Conservation (phyloP, 2,888 invertebrate species). For the Harpalus rubripes region DNA sequence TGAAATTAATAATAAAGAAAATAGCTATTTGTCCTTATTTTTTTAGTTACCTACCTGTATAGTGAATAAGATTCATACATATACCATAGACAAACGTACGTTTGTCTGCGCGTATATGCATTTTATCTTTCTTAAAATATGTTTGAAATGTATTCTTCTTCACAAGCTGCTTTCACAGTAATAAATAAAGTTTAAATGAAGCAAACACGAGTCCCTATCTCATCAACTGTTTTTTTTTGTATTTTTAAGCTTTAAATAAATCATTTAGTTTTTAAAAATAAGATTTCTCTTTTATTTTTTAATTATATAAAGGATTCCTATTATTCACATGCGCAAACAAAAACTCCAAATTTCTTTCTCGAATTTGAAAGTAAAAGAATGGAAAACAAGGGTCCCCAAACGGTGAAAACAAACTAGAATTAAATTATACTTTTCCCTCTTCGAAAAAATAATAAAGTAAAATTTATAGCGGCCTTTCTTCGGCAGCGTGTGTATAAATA, state of each 20-base stretch:
- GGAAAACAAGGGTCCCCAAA: slow-evolving; percentile 29
- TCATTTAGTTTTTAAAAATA: background rate
- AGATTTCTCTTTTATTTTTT: background rate
- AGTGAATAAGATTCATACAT: too few species aligned
- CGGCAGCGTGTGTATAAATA: slow-evolving; percentile 36
- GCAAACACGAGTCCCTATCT: slow-evolving; percentile 20
- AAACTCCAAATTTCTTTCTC: background rate
- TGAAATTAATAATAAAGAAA: too few species aligned
- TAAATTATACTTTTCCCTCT: slow-evolving; percentile 24
- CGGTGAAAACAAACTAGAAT: slow-evolving; percentile 20
- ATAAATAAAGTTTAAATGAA: slow-evolving; percentile 19
- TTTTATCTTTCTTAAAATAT: too few species aligned
- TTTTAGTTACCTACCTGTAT: too few species aligned
- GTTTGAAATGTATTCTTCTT: slow-evolving; percentile 37
- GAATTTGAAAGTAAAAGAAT: slow-evolving; percentile 11
- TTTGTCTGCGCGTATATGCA: too few species aligned
- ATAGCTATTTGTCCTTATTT: too few species aligned
- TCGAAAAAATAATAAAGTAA: slow-evolving; percentile 36
- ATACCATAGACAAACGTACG: too few species aligned
- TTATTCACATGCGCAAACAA: background rate
- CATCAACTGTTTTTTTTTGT: background rate
- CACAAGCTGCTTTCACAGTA: slow-evolving; percentile 7
- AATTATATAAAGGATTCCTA: background rate
- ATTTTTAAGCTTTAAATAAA: background rate
- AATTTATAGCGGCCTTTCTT: slow-evolving; percentile 25